Evolutionary conservation across 2,113 vertebrate genomes (phyloP), one percentile per base, ranked within the genome.

Genomic region (Hylia prasina): DNA sequence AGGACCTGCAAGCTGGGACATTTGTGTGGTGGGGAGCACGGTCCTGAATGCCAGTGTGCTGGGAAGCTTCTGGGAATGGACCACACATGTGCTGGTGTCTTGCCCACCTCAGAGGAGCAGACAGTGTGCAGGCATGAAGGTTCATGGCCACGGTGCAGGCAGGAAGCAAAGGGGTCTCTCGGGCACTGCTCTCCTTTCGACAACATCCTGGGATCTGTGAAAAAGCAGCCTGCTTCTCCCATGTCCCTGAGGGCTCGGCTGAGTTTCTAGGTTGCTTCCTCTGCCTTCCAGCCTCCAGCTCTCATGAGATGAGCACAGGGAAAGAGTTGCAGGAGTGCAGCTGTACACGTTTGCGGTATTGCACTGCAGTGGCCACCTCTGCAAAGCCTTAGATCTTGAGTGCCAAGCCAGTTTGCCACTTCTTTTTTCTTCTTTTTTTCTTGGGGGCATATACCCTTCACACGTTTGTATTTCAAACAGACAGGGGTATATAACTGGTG

Each of bases 251-350:
- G 84, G 89, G 50, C 78, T 85, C 76, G 66, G 20, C 58, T 61
- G 87, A 91, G 57, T 96, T 94, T 93, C 87, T 85, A 89, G 84
- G 70, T 93, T 94, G 76, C 65, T 61, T 91, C 40, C 33, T 60
- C 45, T 1, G 1, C 82, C 78, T 91, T 65, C 10, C 47, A 89
- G 69, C 70, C 78, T 69, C n/a, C 24, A 30, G 39, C 27, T 56
- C 40, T 53, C 50, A 39, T 8, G 75, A 66, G 54, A 68, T 20
- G 42, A 44, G 31, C 0, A 0, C 69, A 70, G 90, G 50, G 64
- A 78, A 11, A 17, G 68, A 69, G 42, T 6, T 82, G 63, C 60
- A 64, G 73, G 33, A 92, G 40, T 6, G 25, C 23, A 86, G 53
- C 56, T 76, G 35, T 70, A 33, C 7, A 1, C 0, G 0, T 47